Conservation (phyloP, 2,888 invertebrate genomes). For the Chrysopilus asiliformis region DNA sequence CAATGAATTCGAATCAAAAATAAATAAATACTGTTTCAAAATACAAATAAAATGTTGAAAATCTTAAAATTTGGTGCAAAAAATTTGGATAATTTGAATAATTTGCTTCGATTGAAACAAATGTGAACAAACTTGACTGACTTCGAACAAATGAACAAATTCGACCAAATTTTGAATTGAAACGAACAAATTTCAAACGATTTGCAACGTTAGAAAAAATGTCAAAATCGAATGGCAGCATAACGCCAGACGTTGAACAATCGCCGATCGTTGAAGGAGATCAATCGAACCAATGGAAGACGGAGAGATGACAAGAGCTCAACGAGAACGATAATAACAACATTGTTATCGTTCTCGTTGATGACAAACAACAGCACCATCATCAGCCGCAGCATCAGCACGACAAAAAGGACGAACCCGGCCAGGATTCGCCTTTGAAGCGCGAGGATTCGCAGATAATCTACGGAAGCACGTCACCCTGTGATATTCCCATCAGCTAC, state of each 20-base stretch:
- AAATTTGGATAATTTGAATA: no score
- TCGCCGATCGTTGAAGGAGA: constrained; percentile 29
- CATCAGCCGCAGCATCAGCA: neutral
- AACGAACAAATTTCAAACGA: no score
- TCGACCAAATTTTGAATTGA: no score
- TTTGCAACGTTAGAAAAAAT: no score
- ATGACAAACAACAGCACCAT: constrained; percentile 17
- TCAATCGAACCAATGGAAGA: constrained; percentile 16
- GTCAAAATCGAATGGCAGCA: constrained; percentile 22
- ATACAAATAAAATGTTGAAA: no score
- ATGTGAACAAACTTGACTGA: no score
- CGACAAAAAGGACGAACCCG: no score
- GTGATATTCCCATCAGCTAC: constrained; percentile 8
- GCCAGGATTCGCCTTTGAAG: constrained; percentile 3
- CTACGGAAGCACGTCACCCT: constrained; percentile 4
- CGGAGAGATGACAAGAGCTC: constrained; percentile 19
- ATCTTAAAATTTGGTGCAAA: no score
- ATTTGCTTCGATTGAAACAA: no score
- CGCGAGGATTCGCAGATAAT: constrained; percentile 25
- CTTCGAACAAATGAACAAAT: no score
- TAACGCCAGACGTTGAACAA: constrained; percentile 27
- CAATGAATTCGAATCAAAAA: no score
- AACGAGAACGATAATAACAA: constrained; percentile 17
- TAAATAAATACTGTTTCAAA: no score
- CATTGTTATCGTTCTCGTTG: constrained; percentile 17